Conservation (phyloP, 2,888 invertebrate genomes). For the Leptinotarsa rubiginosa region DNA sequence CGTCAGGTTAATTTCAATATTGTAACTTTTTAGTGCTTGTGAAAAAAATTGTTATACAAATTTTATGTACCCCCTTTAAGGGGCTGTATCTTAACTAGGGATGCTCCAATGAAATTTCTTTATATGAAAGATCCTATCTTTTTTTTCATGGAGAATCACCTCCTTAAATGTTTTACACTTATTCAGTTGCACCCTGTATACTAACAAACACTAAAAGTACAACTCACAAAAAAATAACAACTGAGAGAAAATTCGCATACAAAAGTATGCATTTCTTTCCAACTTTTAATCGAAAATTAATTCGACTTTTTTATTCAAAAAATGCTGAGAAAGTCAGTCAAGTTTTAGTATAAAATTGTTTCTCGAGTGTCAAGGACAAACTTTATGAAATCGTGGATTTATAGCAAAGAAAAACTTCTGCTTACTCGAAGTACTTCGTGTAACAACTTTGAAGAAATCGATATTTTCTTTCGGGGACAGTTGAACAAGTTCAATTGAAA, state of each 20-base stretch:
- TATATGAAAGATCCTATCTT: no score
- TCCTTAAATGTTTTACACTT: no score
- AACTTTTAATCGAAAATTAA: constrained; percentile 11
- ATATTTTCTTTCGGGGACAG: not conserved
- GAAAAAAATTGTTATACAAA: no score
- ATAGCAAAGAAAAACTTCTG: constrained; percentile 16
- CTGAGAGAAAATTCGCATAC: not conserved
- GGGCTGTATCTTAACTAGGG: no score
- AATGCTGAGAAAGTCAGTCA: constrained; percentile 4
- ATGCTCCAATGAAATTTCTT: no score
- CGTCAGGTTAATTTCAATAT: no score
- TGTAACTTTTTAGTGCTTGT: no score
- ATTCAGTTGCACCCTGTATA: no score
- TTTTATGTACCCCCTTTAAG: no score
- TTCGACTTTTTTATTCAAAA: constrained; percentile 6
- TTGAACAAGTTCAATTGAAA: not conserved
- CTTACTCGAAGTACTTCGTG: not conserved
- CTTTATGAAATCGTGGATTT: constrained; percentile 22
- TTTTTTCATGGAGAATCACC: no score
- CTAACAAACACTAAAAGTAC: not conserved
- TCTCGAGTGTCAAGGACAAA: constrained; percentile 20
- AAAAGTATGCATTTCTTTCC: not conserved
- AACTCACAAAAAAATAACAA: not conserved
- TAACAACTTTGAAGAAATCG: not conserved
- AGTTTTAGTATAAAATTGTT: constrained; percentile 25